Percentiles rank a stretch among this genome's conserved stretches.
phyloP scores from a whole-genome alignment of 2,797 vertebrate species.

The Botia almorhae region DNA sequence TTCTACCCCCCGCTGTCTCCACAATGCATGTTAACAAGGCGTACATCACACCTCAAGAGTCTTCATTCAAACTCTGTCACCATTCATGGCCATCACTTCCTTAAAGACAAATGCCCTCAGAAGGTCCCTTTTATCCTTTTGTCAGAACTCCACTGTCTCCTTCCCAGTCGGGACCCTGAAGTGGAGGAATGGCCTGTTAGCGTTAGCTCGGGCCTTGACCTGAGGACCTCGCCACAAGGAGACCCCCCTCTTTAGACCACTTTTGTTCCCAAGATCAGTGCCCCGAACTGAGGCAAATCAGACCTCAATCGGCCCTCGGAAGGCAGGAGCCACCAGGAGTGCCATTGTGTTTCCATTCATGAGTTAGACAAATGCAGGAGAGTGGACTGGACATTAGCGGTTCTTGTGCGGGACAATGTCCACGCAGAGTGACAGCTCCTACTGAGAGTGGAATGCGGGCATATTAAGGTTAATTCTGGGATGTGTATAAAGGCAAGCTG shows the following conservation, averaged over 20 bases:
- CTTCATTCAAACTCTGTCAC: conserved; percentile 83
- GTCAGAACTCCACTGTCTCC: conserved; percentile 78
- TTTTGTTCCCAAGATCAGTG: conserved; percentile 81
- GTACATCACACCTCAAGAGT: conserved; percentile 82
- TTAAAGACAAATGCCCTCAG: conserved; percentile 87
- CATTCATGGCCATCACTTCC: conserved; percentile 87
- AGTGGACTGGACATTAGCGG: conserved; percentile 78
- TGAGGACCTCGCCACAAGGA: conserved; percentile 73
- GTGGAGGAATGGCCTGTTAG: conserved; percentile 77
- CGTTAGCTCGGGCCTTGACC: conserved; percentile 75
- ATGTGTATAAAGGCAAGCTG: conserved; percentile 69
- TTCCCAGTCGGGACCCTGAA: conserved; percentile 80
- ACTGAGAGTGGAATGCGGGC: conserved; percentile 84
- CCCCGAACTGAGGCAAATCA: conserved; percentile 82
- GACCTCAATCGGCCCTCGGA: conserved; percentile 72
- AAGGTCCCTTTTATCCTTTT: conserved; percentile 88
- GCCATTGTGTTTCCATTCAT: conserved; percentile 85
- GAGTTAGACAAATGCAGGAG: conserved; percentile 83
- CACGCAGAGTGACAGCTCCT: conserved; percentile 83
- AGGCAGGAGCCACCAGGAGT: conserved; percentile 80
- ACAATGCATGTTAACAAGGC: conserved; percentile 80
- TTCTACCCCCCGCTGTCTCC: conserved; percentile 74
- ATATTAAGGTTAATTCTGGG: conserved; percentile 75
- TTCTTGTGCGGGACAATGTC: conserved; percentile 81
- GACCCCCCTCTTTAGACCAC: conserved; percentile 66